Conservation (phyloP, 1,140 invertebrate species). For the Heliconius eleuchia region DNA sequence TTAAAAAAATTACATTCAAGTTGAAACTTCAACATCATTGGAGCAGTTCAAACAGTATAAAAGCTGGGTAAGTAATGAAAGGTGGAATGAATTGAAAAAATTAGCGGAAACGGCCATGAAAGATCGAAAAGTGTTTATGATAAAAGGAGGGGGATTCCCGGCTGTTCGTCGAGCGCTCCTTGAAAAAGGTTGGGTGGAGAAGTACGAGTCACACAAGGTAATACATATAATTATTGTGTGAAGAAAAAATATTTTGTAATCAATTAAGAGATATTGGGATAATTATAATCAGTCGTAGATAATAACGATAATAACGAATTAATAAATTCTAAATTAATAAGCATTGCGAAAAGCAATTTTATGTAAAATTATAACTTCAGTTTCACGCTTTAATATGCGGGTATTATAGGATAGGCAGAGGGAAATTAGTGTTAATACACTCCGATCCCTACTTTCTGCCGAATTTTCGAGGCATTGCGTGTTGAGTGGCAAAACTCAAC, state of each 20-base stretch:
- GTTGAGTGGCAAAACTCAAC: too few relatives aligned
- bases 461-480: too few relatives aligned
- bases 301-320: background rate
- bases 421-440: too few relatives aligned
- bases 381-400: too few relatives aligned
- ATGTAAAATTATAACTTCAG: background rate
- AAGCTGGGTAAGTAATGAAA: conserved; percentile 72
- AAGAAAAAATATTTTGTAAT: background rate
- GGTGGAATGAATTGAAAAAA: conserved; percentile 79
- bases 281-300: background rate
- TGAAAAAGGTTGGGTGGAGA: conserved; percentile 85
- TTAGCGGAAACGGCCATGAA: conserved; percentile 76
- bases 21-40: conserved; percentile 54
- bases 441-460: too few relatives aligned
- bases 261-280: background rate
- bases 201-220: conserved; percentile 82
- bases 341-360: background rate
- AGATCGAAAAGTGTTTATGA: conserved; percentile 79
- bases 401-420: too few relatives aligned
- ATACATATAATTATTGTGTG: background rate
- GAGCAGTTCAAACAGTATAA: conserved; percentile 74
- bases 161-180: conserved; percentile 81
- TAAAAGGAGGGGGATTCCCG: conserved; percentile 80
- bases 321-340: background rate
- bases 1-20: conserved; percentile 14